phyloP scores from a whole-genome alignment of 2,888 invertebrate genomes.

The Scaptodrosophila latifasciaeformis region DNA sequence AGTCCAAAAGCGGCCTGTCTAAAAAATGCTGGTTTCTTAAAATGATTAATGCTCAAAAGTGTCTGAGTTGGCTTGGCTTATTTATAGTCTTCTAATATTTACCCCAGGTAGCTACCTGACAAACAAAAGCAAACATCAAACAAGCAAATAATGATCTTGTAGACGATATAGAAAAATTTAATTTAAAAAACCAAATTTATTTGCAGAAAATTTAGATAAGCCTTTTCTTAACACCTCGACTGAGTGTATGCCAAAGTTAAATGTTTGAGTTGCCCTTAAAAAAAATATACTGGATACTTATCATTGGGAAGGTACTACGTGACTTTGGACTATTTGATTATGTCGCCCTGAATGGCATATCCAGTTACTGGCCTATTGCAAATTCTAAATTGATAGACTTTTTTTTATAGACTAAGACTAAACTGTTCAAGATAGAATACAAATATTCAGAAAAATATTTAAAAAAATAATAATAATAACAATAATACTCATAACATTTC shows the following conservation, averaged over 20 bases:
- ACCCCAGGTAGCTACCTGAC: not conserved
- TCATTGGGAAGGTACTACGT: slow-evolving; percentile 1
- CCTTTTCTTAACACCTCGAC: not conserved
- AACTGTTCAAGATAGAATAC: too few species aligned
- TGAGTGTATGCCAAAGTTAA: not conserved
- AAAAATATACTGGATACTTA: too few species aligned
- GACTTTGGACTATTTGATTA: not conserved
- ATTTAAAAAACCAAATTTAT: slow-evolving; percentile 11
- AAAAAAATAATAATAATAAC: not conserved
- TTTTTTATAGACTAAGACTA: not conserved
- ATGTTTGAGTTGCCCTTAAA: not conserved
- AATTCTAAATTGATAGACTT: not conserved
- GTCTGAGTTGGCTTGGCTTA: too few species aligned
- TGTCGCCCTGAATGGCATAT: too few species aligned
- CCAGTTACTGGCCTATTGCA: not conserved
- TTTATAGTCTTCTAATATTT: not conserved
- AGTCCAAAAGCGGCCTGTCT: not conserved
- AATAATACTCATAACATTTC: slow-evolving; percentile 51
- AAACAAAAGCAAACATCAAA: not conserved
- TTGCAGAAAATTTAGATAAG: slow-evolving; percentile 20
- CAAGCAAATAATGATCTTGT: not conserved
- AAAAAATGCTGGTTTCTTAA: not conserved
- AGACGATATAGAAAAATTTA: slow-evolving; percentile 20
- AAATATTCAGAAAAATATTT: too few species aligned
- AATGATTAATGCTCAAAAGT: slow-evolving; percentile 7